Conservation (phyloP, 2,113 vertebrate species). For the Thinocorus orbignyianus region DNA sequence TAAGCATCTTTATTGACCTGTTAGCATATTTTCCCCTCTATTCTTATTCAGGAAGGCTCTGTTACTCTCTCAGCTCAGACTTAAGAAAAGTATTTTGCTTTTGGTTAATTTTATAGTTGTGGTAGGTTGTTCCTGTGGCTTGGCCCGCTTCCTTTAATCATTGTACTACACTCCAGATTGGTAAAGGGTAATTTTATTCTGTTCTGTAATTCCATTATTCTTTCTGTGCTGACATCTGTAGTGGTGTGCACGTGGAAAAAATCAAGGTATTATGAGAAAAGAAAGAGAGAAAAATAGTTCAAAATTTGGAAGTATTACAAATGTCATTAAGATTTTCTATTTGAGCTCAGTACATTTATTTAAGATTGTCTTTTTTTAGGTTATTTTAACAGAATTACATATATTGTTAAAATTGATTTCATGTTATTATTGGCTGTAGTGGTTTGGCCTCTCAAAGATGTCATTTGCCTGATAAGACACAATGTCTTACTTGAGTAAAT, state of each 20-base stretch:
- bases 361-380: not conserved
- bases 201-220: not conserved
- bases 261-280: not conserved
- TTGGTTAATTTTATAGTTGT: not conserved
- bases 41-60: slow-evolving; percentile 6
- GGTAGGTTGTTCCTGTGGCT: not conserved
- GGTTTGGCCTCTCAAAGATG: not conserved
- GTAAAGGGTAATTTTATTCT: not conserved
- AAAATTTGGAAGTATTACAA: not conserved
- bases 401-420: not conserved
- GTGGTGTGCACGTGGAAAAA: not conserved
- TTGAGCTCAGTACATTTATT: not conserved
- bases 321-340: not conserved
- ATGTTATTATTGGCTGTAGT: not conserved
- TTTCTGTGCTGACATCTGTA: not conserved
- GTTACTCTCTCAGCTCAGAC: not conserved
- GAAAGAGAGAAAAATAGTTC: not conserved
- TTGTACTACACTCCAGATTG: not conserved
- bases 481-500: not conserved
- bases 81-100: not conserved
- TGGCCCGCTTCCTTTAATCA: not conserved
- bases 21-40: not conserved
- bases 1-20: not conserved
- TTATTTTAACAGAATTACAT: not conserved
- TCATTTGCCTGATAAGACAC: not conserved